Percentiles rank a stretch among this genome's conserved stretches.
phyloP scores from a whole-genome alignment of 1,140 invertebrate genomes.

The Macrotrachela quadricornifera region DNA sequence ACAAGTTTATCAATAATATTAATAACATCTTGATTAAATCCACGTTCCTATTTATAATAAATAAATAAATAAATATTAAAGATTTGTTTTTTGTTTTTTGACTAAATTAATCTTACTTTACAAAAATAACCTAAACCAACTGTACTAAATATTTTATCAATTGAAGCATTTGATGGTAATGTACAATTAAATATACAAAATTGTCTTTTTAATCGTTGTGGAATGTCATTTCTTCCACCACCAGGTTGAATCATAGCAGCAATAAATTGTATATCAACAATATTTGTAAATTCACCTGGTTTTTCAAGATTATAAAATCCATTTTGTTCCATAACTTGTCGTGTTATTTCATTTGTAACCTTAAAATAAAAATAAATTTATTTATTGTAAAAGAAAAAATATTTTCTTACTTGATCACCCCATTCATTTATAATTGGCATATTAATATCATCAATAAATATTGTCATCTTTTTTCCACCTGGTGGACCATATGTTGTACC shows the following conservation, averaged over 20 bases:
- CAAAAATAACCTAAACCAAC: slow-evolving; percentile 28
- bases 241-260: slow-evolving; percentile 84
- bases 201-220: slow-evolving; percentile 70
- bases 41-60: slow-evolving; percentile 12
- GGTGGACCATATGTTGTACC: slow-evolving; percentile 81
- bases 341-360: slow-evolving; percentile 72
- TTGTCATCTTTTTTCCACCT: slow-evolving; percentile 70
- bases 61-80: background rate
- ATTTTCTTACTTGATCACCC: slow-evolving; percentile 51
- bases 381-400: background rate
- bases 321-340: slow-evolving; percentile 85
- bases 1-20: slow-evolving; percentile 21
- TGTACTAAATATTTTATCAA: slow-evolving; percentile 60
- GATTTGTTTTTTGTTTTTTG: background rate
- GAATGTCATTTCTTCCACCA: slow-evolving; percentile 82
- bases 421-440: slow-evolving; percentile 82
- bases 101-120: slow-evolving; percentile 12
- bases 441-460: slow-evolving; percentile 90
- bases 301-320: slow-evolving; percentile 92
- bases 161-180: slow-evolving; percentile 56
- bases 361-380: slow-evolving; percentile 11
- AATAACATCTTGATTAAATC: slow-evolving; percentile 19
- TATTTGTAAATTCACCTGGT: slow-evolving; percentile 76
- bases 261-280: slow-evolving; percentile 67
- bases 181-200: slow-evolving; percentile 89